A percentile compares a stretch with the other conserved stretches of the same genome.
phyloP scores from a whole-genome alignment of 2,113 vertebrate species.

The Eulemur macaco region DNA sequence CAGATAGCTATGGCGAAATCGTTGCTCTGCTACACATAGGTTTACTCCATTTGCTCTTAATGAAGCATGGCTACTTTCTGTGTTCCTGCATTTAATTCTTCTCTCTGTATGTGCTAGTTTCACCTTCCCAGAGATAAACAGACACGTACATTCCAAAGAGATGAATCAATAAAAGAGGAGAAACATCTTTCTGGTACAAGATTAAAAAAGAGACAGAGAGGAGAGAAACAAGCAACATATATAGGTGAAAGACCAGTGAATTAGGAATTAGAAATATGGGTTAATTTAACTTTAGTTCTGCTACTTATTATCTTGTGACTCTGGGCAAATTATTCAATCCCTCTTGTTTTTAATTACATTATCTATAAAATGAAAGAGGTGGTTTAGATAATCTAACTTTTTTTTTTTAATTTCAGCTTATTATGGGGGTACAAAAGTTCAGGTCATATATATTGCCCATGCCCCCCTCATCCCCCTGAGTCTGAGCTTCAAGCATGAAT shows the following conservation, averaged over 20 bases:
- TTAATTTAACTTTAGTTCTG: conserved; percentile 30
- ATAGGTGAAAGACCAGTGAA: neutral
- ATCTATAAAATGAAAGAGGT: conserved; percentile 16
- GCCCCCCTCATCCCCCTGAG: too few species aligned
- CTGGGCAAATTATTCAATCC: conserved; percentile 22
- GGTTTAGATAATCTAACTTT: neutral
- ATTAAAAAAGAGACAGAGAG: conserved; percentile 28
- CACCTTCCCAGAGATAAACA: conserved; percentile 63
- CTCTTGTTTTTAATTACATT: neutral
- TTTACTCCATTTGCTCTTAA: conserved; percentile 65
- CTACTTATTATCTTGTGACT: neutral
- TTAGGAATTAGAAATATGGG: conserved; percentile 6
- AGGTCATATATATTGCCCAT: too few species aligned
- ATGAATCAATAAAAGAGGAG: conserved; percentile 62
- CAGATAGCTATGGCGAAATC: neutral
- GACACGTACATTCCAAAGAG: conserved; percentile 48
- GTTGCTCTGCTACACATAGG: neutral
- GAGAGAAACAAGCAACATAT: neutral
- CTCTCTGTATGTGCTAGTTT: conserved; percentile 52
- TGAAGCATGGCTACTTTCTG: conserved; percentile 50
- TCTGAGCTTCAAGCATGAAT: neutral
- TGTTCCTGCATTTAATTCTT: conserved; percentile 32
- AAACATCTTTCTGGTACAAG: conserved; percentile 39
- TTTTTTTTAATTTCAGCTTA: too few species aligned
- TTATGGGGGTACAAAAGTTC: too few species aligned